Evolutionary conservation across 2,888 invertebrate species (phyloP).

Genomic region (Helleia helle): DNA sequence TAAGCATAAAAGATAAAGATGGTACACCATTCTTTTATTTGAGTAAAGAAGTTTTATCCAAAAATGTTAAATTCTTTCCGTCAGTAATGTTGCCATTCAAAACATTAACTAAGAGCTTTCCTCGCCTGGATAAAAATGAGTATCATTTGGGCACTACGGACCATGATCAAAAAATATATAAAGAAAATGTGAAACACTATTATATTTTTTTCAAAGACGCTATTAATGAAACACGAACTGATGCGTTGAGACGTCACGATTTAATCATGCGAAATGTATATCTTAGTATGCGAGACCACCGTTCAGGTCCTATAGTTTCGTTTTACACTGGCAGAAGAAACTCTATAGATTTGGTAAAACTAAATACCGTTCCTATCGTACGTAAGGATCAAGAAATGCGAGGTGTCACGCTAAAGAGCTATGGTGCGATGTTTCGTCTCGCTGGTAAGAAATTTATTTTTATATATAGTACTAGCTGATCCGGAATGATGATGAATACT

Average conservation of each 20-base stretch:
- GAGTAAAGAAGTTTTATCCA: constrained; percentile 24
- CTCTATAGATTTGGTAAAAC: constrained; percentile 26
- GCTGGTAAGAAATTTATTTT: too few species aligned
- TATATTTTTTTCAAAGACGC: constrained; percentile 42
- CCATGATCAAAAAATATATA: constrained; percentile 12
- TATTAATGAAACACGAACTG: constrained; percentile 28
- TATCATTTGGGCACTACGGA: constrained; percentile 26
- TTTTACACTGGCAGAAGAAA: constrained; percentile 51
- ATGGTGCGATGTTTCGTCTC: constrained; percentile 36
- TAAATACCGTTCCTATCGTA: too few species aligned
- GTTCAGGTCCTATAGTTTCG: constrained; percentile 32
- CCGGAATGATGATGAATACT: too few species aligned
- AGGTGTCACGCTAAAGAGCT: constrained; percentile 31
- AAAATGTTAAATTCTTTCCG: constrained; percentile 39
- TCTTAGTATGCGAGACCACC: constrained; percentile 23
- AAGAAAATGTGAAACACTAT: constrained; percentile 33
- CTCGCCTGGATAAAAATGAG: constrained; percentile 25
- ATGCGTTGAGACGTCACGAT: constrained; percentile 39
- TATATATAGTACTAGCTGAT: too few species aligned
- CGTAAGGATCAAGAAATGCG: too few species aligned
- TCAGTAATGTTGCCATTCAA: constrained; percentile 35
- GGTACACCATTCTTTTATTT: constrained; percentile 39
- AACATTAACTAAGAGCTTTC: constrained; percentile 28
- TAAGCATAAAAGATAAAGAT: constrained; percentile 31
- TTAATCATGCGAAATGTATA: constrained; percentile 36